Base-by-base conservation (phyloP, 2,797 vertebrate species). In the Sebastes minor region DNA sequence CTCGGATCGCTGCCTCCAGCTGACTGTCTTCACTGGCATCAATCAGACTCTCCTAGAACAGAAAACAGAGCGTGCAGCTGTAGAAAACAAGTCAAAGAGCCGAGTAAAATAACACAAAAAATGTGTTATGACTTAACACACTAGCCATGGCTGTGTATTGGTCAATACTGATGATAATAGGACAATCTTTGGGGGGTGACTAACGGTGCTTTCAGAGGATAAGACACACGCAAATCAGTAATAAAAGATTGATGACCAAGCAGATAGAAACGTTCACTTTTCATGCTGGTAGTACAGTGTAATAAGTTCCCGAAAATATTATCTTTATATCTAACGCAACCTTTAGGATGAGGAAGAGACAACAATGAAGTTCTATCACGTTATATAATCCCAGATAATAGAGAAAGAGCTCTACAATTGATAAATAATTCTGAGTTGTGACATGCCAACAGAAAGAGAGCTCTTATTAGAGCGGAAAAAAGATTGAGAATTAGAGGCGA, bases 1-100 rank as follows among this genome's bases (percentile, higher is more conserved):
- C 99, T 88, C 97, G 95, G 90, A 99, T 99, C 8, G 99, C 98
- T 60, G 99, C 99, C 95, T 99, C 99, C 91, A 99, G 91, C 93
- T 99, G 99, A 94, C 99, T 99, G 94, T 99, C 99, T 95, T 99
- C 99, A 71, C 99, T 99, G 88, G 99, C 99, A 76, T 99, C 99
- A 74, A 99, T 99, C 81, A 99, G 95, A 81, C 98, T 99, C 93
- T 99, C 99, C 99, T 99, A 93, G 59, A 93, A 81, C 55, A 90
- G 77, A 74, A 91, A 86, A 81, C 65, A 82, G 16, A 85, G 27
- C 11, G 42, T 46, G 57, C 60, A 84, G 66, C 64, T 86, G 77
- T 74, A 88, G 71, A 81, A 78, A 71, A 85, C 65, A 6, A 55
- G 74, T 22, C 64, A 76, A 38, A 42, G 22, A 69, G 42, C 12